Base-by-base conservation (phyloP, 2,113 vertebrate genomes). In the Pseudolaguvia tuberculata region DNA sequence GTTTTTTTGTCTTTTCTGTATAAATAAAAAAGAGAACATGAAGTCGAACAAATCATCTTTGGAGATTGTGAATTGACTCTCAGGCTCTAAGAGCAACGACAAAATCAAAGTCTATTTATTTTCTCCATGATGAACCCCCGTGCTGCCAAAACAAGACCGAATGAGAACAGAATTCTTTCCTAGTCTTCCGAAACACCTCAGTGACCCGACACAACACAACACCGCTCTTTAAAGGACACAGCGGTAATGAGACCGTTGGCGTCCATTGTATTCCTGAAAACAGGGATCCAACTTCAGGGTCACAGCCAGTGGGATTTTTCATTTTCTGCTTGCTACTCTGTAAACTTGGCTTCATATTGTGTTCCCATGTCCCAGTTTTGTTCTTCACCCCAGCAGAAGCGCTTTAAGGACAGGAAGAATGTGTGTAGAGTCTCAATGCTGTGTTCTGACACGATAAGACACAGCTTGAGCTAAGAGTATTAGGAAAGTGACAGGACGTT, bases 371-470 rank as follows among this genome's bases (percentile, higher is more conserved):
- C 74, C 56, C 18, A 31, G 61, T 86, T 81, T 79, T 83, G 78
- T 84, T 82, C 78, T 84, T 42, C 77, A 75, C 69, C 79, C 61
- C 75, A 79, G 82, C 81, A 89, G 88, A 88, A 83, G 83, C 83
- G 82, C 77, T 76, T 79, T 50, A 10, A 18, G 66, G 73, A 50
- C 79, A 77, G 70, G 27, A 62, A 75, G 79, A 73, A 45, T 48
- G 31, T 27, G 57, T 4, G 55, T 75, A 73, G 78, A 75, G 55
- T 62, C 62, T 69, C 79, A 66, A 72, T 76, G 80, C 80, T 85
- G 84, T 89, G 86, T 71, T 79, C 76, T 73, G 73, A 76, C 77
- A 72, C 63, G 88, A 88, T 87, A 89, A 89, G 83, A 74, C 83
- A 21, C 47, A 70, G 75, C 78, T 58, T 21, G 58, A 25, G 82